A percentile compares a stretch with the other conserved stretches of the same genome.
Evolutionary conservation across 2,797 vertebrate genomes (phyloP).

Genomic region (Erethizon dorsatum): DNA sequence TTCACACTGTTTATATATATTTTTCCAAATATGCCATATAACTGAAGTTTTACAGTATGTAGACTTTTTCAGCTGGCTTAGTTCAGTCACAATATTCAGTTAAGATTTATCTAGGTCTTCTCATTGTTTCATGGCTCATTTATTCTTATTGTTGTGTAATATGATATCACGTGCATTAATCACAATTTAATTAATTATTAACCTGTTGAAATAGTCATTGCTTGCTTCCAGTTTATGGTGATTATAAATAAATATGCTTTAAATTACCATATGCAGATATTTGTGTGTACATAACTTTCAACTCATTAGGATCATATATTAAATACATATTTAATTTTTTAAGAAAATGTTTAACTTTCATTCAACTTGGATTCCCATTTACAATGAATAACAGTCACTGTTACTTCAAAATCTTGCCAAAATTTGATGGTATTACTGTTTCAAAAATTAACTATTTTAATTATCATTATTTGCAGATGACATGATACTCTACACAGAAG

Average conservation of each 20-base stretch:
- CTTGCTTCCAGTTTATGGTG: neutral
- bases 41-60: neutral
- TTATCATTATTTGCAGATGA: no score
- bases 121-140: neutral
- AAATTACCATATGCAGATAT: neutral
- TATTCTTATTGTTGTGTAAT: neutral
- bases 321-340: neutral
- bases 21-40: neutral
- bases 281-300: neutral
- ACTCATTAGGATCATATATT: neutral
- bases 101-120: neutral
- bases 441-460: neutral
- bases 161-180: neutral
- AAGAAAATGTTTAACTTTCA: neutral
- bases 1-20: neutral
- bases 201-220: neutral
- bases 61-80: neutral
- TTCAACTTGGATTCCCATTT: neutral
- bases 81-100: neutral
- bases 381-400: neutral
- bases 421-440: neutral
- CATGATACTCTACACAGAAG: no score
- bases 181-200: neutral
- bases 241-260: neutral
- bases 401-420: neutral